These are phyloP conservation scores for Drosophila stalkeri DNA, from an alignment of 2,888 invertebrate species.

Conservation along the genomic window DNA sequence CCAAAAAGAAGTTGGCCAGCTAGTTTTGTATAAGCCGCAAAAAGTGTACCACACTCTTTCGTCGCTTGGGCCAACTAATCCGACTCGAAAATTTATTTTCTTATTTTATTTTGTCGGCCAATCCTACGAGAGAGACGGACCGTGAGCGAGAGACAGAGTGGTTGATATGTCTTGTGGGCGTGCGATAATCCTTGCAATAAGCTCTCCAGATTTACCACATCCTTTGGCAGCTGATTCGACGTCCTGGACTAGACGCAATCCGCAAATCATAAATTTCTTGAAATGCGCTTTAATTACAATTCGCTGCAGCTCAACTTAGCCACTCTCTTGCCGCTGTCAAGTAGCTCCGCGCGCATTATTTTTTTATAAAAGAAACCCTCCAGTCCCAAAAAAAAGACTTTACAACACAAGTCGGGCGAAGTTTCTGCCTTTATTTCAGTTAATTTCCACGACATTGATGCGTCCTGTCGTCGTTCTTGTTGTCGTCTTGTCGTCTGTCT, in stretches of 20 bases:
- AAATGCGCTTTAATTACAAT: conserved; percentile 55
- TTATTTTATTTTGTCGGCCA: conserved; percentile 76
- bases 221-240: conserved; percentile 18
- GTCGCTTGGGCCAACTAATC: conserved; percentile 57
- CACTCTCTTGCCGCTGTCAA: neutral
- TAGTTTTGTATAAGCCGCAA: conserved; percentile 74
- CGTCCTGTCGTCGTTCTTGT: conserved; percentile 47
- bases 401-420: conserved; percentile 44
- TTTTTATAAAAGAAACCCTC: conserved; percentile 4
- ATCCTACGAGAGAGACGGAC: neutral
- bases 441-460: conserved; percentile 80
- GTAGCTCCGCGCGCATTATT: neutral
- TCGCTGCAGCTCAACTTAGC: conserved; percentile 6
- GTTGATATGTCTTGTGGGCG: conserved; percentile 43
- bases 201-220: conserved; percentile 58
- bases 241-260: conserved; percentile 34
- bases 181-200: conserved; percentile 74
- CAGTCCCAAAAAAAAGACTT: conserved; percentile 30
- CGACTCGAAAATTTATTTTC: conserved; percentile 76
- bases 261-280: conserved; percentile 53
- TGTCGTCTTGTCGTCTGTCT: conserved; percentile 14
- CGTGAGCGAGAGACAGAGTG: neutral
- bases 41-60: conserved; percentile 49
- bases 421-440: conserved; percentile 75
- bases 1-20: conserved; percentile 53